Evolutionary conservation across 1,140 invertebrate species (phyloP), one percentile per base, ranked within the genome.

Genomic region (Lucilia cuprina): DNA sequence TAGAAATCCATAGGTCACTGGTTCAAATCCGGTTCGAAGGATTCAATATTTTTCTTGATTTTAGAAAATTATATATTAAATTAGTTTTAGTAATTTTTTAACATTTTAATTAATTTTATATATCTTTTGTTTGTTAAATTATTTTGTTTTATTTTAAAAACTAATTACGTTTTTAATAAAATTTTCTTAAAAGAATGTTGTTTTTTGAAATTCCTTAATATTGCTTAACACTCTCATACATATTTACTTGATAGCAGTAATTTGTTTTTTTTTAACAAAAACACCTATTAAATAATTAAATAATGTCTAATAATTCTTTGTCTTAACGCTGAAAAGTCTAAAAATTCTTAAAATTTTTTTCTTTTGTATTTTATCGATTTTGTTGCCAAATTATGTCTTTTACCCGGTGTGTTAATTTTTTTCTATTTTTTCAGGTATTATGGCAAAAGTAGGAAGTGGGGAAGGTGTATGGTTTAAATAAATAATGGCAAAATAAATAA

Each of bases 21-120:
- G 93, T 94, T 94, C 93, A 94, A 94, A 94, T 94, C 93, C 93
- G 93, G 93, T 93, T 94, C 93, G 93, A 94, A 94, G 93, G 93
- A 94, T n/a, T 78, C 0, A 7, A 34, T 75, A n/a, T 75, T 75
- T 75, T 75, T 30, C 3, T 25, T 13, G 9, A 10, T 21, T 74
- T 74, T 74, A 35, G 41, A 35, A 13, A 35, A 35, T 75, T 75
- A 14, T 75, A 14, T 14, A 35, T 75, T 75, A 35, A 35, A 35
- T 35, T 35, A 41, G 21, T 19, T 70, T 21, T 21, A 25, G 5
- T 70, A 25, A 0, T 25, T 70, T 70, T 70, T 25, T 70, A 21
- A 25, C 12, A 25, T 21, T 70, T 19, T 55, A 55, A 12, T 13
- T 14, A 55, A 55, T 55, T 7, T 4, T 55, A 17, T 55, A 2